Percentiles rank a stretch among this genome's conserved stretches.
Conservation (phyloP, 1,140 invertebrate species). For the Drosophila bifasciata region DNA sequence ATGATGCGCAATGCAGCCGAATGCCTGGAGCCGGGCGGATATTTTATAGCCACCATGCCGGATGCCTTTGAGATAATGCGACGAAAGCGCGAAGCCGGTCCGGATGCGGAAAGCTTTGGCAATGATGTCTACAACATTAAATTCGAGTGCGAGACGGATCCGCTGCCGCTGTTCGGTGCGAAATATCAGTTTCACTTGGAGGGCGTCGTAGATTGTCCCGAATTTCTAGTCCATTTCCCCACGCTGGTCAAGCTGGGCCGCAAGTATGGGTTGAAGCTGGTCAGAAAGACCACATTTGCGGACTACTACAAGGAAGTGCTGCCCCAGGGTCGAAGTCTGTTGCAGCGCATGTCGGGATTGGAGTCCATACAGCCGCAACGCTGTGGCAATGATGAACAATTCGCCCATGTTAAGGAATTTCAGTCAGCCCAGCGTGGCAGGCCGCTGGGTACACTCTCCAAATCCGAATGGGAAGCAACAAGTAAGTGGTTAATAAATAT, state of each 20-base stretch:
- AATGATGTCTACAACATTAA: conserved; percentile 94
- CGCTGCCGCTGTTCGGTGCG: conserved; percentile 95
- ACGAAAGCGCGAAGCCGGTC: conserved; percentile 85
- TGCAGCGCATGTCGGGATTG: conserved; percentile 91
- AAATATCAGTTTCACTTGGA: conserved; percentile 98
- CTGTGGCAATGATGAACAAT: conserved; percentile 87
- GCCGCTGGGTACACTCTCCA: conserved; percentile 92
- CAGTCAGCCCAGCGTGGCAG: conserved; percentile 68
- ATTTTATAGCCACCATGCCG: conserved; percentile 98
- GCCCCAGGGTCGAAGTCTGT: conserved; percentile 85
- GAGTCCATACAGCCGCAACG: conserved; percentile 88
- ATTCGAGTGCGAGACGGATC: conserved; percentile 89
- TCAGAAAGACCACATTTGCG: conserved; percentile 90
- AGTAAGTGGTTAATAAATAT: conserved; percentile 86
- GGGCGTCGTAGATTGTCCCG: conserved; percentile 98
- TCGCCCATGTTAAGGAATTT: conserved; percentile 88
- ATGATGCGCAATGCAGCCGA: conserved; percentile 97
- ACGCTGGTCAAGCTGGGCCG: conserved; percentile 92
- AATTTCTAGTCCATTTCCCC: conserved; percentile 98
- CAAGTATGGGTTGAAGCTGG: conserved; percentile 92
- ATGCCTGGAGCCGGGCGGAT: conserved; percentile 94
- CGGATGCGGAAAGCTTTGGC: conserved; percentile 89
- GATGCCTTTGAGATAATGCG: conserved; percentile 95
- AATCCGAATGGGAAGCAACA: conserved; percentile 96
- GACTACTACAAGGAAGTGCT: conserved; percentile 91